A percentile compares a stretch with the other conserved stretches of the same genome.
These are phyloP conservation scores for Lacerta viridis DNA, from an alignment of 2,797 vertebrate species.

Conservation along the genomic window DNA sequence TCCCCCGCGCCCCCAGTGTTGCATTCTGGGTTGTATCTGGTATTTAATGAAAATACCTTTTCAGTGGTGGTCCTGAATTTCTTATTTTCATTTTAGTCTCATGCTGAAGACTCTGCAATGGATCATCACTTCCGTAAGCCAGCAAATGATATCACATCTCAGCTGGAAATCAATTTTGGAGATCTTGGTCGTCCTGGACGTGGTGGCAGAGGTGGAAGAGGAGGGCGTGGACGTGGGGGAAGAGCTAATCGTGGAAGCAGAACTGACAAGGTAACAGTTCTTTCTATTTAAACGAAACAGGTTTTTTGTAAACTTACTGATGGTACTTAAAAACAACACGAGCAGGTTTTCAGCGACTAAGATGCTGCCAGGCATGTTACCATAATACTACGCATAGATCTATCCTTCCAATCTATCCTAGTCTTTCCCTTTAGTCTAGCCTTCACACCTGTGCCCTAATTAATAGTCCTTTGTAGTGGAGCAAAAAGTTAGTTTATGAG, in stretches of 20 bases:
- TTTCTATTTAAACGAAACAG: neutral
- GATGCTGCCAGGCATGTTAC: neutral
- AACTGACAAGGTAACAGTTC: conserved; percentile 90
- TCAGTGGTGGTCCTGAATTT: neutral
- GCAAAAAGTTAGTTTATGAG: neutral
- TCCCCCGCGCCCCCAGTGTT: neutral
- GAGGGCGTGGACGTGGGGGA: conserved; percentile 83
- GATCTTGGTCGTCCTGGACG: conserved; percentile 96
- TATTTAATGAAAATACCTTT: neutral
- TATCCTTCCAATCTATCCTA: neutral
- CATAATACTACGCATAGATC: neutral
- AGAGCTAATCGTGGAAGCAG: conserved; percentile 89
- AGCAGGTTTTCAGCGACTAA: neutral
- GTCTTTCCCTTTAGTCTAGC: neutral
- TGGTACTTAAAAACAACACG: neutral
- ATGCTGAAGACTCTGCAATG: conserved; percentile 88
- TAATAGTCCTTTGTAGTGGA: neutral
- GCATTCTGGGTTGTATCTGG: neutral
- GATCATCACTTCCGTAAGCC: conserved; percentile 99
- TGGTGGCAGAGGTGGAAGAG: conserved; percentile 90
- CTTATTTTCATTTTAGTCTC: conserved; percentile 71
- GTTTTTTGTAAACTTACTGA: neutral
- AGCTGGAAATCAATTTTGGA: conserved; percentile 99
- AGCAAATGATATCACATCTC: conserved; percentile 98
- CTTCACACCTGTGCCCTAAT: neutral